These are phyloP conservation scores for Coenonympha arcania DNA, from an alignment of 2,888 invertebrate genomes.

Conservation along the genomic window DNA sequence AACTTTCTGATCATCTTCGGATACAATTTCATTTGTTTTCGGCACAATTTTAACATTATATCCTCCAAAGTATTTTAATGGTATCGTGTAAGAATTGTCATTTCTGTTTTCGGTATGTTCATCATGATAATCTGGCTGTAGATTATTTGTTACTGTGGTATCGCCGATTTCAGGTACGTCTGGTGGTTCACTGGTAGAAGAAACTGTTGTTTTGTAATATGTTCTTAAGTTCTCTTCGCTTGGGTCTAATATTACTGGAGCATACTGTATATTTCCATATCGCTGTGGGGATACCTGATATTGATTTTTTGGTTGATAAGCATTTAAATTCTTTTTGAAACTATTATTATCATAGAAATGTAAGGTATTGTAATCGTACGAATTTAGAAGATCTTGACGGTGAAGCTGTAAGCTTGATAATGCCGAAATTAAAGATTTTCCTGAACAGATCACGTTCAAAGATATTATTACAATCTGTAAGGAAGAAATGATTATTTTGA, in stretches of 20 bases:
- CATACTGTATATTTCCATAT: conserved; percentile 21
- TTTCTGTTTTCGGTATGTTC: neutral
- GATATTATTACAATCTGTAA: conserved; percentile 16
- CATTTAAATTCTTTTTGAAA: neutral
- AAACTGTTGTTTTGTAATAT: neutral
- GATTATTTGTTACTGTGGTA: neutral
- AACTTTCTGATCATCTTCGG: neutral
- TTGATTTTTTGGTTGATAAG: neutral
- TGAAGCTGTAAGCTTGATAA: conserved; percentile 34
- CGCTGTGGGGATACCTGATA: neutral
- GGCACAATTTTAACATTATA: conserved; percentile 10
- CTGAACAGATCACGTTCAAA: conserved; percentile 6
- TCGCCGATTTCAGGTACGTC: neutral
- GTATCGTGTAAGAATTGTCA: neutral
- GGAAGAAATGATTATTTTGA: neutral
- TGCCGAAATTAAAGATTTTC: conserved; percentile 26
- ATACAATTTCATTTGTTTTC: neutral
- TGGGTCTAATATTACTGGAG: conserved; percentile 13
- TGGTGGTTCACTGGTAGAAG: neutral
- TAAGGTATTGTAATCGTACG: conserved; percentile 33
- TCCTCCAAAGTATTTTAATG: conserved; percentile 1
- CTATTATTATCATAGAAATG: conserved; percentile 26
- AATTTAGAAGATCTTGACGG: conserved; percentile 35
- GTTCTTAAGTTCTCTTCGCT: neutral
- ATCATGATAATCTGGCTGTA: conserved; percentile 8